Evolutionary conservation across 2,888 invertebrate genomes (phyloP).

Genomic region (Allolobophora icterica): DNA sequence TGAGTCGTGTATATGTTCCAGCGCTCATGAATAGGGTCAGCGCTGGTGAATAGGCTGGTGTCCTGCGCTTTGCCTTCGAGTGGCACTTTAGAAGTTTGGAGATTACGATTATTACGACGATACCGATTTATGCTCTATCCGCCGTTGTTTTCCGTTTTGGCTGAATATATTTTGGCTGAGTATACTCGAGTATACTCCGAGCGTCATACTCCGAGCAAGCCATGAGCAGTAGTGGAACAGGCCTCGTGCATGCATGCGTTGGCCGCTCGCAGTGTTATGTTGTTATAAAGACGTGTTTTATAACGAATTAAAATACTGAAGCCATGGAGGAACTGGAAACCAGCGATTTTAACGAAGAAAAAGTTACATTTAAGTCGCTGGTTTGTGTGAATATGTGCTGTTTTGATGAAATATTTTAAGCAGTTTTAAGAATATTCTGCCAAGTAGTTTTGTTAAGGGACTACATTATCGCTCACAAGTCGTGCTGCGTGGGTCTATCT

Average conservation of each 20-base stretch:
- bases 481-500: not conserved
- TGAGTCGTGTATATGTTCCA: no score
- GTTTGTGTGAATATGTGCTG: not conserved
- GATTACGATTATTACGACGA: no score
- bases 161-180: no score
- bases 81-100: no score
- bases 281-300: not conserved
- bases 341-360: not conserved
- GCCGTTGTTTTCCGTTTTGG: no score
- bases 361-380: not conserved
- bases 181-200: no score
- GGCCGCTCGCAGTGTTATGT: not conserved
- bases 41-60: no score
- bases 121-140: no score
- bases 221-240: no score
- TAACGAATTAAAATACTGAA: not conserved
- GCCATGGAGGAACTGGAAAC: not conserved
- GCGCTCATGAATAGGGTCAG: no score
- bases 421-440: not conserved
- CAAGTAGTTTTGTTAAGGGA: not conserved
- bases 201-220: no score
- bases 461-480: not conserved
- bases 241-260: not conserved
- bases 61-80: no score
- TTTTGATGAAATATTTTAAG: not conserved